Evolutionary conservation across 2,113 vertebrate species (phyloP), one percentile per base, ranked within the genome.

Genomic region (Spermophilus dauricus): DNA sequence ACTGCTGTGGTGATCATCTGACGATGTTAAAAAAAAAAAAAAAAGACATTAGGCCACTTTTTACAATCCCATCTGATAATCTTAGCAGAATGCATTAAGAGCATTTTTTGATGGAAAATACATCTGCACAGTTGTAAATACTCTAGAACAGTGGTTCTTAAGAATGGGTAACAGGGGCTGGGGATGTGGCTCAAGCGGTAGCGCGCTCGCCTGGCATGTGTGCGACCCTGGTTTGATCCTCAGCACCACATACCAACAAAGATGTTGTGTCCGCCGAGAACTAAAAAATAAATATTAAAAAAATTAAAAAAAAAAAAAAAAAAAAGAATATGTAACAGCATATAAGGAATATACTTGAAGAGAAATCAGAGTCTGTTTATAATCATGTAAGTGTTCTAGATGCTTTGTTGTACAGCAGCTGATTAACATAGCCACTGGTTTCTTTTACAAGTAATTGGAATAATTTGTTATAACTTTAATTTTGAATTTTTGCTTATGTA

Each of bases 1-100:
- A 99, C 98, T 12, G 99, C 98, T 14, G 99, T 99, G 98, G 98
- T 99, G 94, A 99, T 99, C 96, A 99, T 99, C 99, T 99, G 98
- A 91, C 80, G 94, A 73, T 1, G 5, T 22, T 45, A 89, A 67
- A 88, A 82, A 97, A 51, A 95, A 51, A 51, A 51, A 11, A 13
- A 45, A 45, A 45, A 45, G 45, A 76, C 2, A 30, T 37, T 67
- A 95, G 37, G 69, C 42, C 18, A 73, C 69, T 42, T 73, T 51
- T 81, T 45, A 96, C 22, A 82, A 65, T 56, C n/a, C 61, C 61
- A 80, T n/a, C 37, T 92, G 61, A 70, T 56, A 39, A 86, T 85
- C 39, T 85, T 48, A 94, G 42, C 26, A 77, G 17, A 63, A 2
- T 12, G 67, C 18, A 32, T 58, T n/a, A 89, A 92, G 10, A 18